Percentiles rank a stretch among this genome's conserved stretches.
Conservation (phyloP, 2,113 vertebrate species). For the Hirundichthys speculiger region DNA sequence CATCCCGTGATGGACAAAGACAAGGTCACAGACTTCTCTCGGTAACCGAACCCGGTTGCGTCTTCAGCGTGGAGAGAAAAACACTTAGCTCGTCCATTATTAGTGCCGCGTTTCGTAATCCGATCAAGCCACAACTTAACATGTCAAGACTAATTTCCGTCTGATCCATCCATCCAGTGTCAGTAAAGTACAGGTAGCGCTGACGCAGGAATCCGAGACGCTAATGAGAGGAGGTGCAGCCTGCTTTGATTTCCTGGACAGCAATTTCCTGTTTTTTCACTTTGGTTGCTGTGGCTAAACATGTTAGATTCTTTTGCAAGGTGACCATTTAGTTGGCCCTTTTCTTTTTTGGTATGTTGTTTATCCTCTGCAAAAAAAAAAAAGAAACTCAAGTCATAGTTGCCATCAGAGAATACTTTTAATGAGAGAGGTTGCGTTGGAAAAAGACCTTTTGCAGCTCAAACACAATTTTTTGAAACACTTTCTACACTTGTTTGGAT, state of each 20-base stretch:
- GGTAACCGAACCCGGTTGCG: constrained; percentile 53
- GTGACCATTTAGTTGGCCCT: background rate
- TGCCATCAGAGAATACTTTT: background rate
- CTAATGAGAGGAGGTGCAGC: constrained; percentile 32
- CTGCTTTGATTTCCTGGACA: constrained; percentile 35
- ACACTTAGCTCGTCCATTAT: constrained; percentile 59
- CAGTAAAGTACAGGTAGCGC: constrained; percentile 45
- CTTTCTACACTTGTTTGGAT: too few relatives aligned
- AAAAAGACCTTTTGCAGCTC: too few relatives aligned
- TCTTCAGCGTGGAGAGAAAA: constrained; percentile 32
- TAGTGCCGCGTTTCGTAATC: constrained; percentile 48
- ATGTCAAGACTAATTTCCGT: constrained; percentile 68
- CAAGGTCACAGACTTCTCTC: constrained; percentile 56
- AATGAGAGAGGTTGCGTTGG: background rate
- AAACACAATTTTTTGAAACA: too few relatives aligned
- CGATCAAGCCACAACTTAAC: constrained; percentile 68
- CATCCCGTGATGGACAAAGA: constrained; percentile 28
- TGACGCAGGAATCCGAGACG: constrained; percentile 44
- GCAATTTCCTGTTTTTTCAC: background rate
- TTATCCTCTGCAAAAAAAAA: constrained; percentile 9
- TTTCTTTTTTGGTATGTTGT: constrained; percentile 3
- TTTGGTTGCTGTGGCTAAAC: background rate
- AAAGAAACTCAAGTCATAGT: background rate
- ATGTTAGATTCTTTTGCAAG: constrained; percentile 25
- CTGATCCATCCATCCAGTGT: constrained; percentile 13